phyloP scores from a whole-genome alignment of 2,113 vertebrate species.

The Indri indri region DNA sequence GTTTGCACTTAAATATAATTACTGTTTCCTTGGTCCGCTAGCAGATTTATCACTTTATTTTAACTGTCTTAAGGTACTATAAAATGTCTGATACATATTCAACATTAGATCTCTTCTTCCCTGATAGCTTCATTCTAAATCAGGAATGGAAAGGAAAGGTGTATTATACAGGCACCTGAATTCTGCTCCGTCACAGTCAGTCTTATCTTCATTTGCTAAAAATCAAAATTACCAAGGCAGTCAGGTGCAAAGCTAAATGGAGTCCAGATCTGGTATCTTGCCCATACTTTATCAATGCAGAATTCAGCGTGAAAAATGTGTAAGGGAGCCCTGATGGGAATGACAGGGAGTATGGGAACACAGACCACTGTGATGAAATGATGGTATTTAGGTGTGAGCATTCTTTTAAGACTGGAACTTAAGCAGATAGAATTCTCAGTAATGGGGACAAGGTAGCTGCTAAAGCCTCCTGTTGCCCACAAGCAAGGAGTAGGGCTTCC shows the following conservation, averaged over 20 bases:
- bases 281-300: background rate
- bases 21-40: background rate
- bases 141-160: background rate
- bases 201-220: slow-evolving; percentile 41
- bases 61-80: background rate
- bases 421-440: background rate
- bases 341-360: background rate
- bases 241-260: background rate
- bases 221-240: background rate
- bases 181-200: background rate
- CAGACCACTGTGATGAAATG: background rate
- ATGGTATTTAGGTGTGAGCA: background rate
- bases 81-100: background rate
- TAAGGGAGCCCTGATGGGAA: background rate
- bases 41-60: background rate
- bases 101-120: background rate
- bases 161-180: background rate
- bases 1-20: background rate
- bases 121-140: background rate
- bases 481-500: background rate
- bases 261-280: background rate
- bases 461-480: background rate
- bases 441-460: background rate
- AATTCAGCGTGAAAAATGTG: background rate
- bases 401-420: background rate